These are phyloP conservation scores for Agapornis canus DNA, from an alignment of 2,797 vertebrate species.

Conservation along the genomic window DNA sequence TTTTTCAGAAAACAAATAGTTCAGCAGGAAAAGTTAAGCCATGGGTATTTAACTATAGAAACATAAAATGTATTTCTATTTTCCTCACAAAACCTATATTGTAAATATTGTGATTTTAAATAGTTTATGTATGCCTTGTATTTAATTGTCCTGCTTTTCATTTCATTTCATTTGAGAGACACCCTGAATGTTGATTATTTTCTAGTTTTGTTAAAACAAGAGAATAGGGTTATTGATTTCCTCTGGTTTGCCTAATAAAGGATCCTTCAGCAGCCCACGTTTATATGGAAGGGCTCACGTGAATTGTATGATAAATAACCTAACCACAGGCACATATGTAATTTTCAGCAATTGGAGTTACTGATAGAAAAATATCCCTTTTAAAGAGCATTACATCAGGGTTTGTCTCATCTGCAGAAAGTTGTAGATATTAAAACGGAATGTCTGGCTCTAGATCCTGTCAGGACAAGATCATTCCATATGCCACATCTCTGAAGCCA, in stretches of 20 bases:
- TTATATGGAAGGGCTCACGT: not conserved
- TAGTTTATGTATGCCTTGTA: accelerated
- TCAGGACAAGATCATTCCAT: not conserved
- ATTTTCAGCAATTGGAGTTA: not conserved
- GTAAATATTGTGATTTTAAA: not conserved
- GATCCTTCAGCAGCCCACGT: not conserved
- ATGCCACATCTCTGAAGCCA: not conserved
- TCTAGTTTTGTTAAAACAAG: not conserved
- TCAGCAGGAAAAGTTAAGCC: not conserved
- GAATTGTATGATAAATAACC: not conserved
- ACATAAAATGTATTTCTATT: not conserved
- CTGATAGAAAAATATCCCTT: not conserved
- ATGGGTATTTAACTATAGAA: not conserved
- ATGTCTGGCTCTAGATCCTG: not conserved
- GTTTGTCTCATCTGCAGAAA: not conserved
- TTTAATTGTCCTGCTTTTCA: not conserved
- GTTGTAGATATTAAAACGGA: not conserved
- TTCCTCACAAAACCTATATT: not conserved
- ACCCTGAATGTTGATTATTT: not conserved
- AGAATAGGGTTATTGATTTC: not conserved
- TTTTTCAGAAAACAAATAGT: slow-evolving; percentile 18
- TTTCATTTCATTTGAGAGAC: not conserved
- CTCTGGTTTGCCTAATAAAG: not conserved
- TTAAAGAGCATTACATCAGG: not conserved
- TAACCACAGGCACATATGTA: not conserved